These are phyloP conservation scores for Dendrophyllia cribrosa DNA, from an alignment of 64 coral and sea anemone genomes.

Conservation along the genomic window DNA sequence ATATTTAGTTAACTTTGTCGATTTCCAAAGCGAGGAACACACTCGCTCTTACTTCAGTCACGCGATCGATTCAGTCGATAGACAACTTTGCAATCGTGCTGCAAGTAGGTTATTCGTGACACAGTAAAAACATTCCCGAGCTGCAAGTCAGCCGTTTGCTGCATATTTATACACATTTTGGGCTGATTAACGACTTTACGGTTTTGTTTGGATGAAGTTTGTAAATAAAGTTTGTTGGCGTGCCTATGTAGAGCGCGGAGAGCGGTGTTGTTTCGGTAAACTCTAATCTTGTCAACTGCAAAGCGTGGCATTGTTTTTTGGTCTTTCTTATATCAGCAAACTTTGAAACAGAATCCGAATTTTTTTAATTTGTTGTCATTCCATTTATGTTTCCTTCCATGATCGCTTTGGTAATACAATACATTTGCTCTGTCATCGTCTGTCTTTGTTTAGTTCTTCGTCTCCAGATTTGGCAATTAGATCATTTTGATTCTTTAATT, in stretches of 20 bases:
- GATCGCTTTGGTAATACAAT: background rate
- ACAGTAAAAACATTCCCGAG: background rate
- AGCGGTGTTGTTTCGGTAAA: conserved; percentile 27
- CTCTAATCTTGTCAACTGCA: background rate
- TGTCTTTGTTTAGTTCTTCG: background rate
- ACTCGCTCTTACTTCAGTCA: background rate
- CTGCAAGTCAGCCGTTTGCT: background rate
- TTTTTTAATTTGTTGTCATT: background rate
- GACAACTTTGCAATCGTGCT: background rate
- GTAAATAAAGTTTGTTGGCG: conserved; percentile 5
- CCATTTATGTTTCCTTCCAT: background rate
- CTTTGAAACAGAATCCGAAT: background rate
- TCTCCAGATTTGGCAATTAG: background rate
- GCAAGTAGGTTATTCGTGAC: background rate
- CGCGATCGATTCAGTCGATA: conserved; percentile 9
- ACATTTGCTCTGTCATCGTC: background rate
- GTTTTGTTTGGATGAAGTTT: conserved; percentile 42
- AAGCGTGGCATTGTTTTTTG: background rate
- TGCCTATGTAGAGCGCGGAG: background rate
- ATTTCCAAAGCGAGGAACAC: background rate
- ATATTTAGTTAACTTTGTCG: conserved; percentile 26
- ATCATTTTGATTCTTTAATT: too few species aligned
- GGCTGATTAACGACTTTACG: conserved; percentile 5
- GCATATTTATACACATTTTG: background rate
- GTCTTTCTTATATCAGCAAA: background rate